Evolutionary conservation across 2,113 vertebrate species (phyloP).

Genomic region (Gymnocephalus cernua): DNA sequence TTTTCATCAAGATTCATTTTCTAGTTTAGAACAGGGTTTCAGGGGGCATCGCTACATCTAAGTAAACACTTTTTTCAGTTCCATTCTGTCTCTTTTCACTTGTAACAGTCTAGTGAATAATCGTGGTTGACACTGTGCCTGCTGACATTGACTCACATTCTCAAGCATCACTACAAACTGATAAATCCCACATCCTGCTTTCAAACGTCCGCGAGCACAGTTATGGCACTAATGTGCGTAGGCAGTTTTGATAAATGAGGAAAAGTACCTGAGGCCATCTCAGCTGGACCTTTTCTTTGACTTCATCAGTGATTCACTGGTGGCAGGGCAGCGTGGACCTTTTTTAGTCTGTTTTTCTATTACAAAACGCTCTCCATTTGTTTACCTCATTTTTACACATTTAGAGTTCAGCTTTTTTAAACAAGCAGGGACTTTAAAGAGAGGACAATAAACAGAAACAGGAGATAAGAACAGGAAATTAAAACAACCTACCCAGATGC

Average conservation of each 20-base stretch:
- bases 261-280: not conserved
- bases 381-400: conserved; percentile 2
- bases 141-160: conserved; percentile 6
- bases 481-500: not conserved
- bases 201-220: not conserved
- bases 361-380: not conserved
- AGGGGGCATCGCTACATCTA: too few species aligned
- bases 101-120: not conserved
- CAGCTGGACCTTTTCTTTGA: not conserved
- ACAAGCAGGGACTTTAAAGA: not conserved
- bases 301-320: conserved; percentile 10
- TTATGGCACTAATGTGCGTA: not conserved
- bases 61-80: not conserved
- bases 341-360: not conserved
- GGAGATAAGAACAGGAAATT: not conserved
- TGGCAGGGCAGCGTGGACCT: not conserved
- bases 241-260: not conserved
- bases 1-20: not conserved
- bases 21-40: not conserved
- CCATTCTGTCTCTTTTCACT: not conserved
- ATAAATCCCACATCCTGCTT: conserved; percentile 15
- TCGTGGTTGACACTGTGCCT: not conserved
- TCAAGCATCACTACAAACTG: conserved; percentile 1
- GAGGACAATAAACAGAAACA: not conserved
- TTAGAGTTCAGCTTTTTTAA: conserved; percentile 17